Percentiles rank a stretch among this genome's conserved stretches.
phyloP scores from a whole-genome alignment of 2,888 invertebrate genomes.

The Eledona agricola region DNA sequence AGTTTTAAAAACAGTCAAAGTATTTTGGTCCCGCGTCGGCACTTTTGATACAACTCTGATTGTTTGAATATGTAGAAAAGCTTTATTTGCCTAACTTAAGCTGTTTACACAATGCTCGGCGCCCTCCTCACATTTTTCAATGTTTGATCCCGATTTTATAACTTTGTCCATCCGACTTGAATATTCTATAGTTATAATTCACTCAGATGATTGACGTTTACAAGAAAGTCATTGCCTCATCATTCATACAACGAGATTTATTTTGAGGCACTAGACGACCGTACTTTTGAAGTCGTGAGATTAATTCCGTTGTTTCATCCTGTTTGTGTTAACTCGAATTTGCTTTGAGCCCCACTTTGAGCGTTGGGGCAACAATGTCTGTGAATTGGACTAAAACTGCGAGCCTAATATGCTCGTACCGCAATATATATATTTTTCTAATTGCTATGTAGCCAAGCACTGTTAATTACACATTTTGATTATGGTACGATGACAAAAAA shows the following conservation, averaged over 20 bases:
- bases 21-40: constrained; percentile 47
- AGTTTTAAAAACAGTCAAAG: constrained; percentile 46
- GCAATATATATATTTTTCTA: no score
- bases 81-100: constrained; percentile 55
- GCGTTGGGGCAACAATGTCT: no score
- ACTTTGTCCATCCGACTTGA: constrained; percentile 23
- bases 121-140: constrained; percentile 34
- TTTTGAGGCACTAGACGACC: constrained; percentile 18
- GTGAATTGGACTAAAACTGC: no score
- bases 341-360: no score
- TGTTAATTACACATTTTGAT: no score
- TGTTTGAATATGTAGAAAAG: constrained; percentile 57
- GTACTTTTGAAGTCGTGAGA: constrained; percentile 25
- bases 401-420: no score
- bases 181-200: constrained; percentile 18
- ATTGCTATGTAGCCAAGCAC: no score
- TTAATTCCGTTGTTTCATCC: constrained; percentile 19
- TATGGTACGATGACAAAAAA: no score
- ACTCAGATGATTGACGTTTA: constrained; percentile 25
- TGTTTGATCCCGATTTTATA: constrained; percentile 39
- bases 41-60: constrained; percentile 51
- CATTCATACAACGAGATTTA: constrained; percentile 25
- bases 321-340: constrained; percentile 8
- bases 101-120: constrained; percentile 50
- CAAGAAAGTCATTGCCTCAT: constrained; percentile 27